Base-by-base conservation (phyloP, 1,140 invertebrate species). In the Caenorhabditis brenneri region DNA sequence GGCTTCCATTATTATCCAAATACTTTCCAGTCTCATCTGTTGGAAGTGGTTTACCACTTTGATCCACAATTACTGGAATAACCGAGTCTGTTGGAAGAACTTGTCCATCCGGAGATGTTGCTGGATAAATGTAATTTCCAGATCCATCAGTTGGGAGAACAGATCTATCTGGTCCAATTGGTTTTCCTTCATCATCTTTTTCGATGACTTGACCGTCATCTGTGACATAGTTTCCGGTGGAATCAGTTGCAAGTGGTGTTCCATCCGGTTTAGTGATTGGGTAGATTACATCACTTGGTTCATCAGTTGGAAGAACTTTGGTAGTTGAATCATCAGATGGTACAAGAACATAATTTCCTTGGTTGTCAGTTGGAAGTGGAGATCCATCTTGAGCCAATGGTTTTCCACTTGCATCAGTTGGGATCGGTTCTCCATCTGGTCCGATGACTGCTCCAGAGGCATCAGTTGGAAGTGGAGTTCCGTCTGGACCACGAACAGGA, bases 251-350 rank as follows among this genome's bases (percentile, higher is more conserved):
- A 36, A 81, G 84, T 27, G 84, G 80, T 24, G 29, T 51, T 48
- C 82, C 84, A 79, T 85, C 80, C 4, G 84, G 80, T 83, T 22
- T 7, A 7, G 16, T 19, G 16, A 51, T 51, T 19, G 48, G 48
- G 19, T 27, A 24, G 10, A 46, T 79, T 5, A 79, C 19, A 22
- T 42, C 19, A 31, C 42, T 33, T 12, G 60, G 9, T 36, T 36
- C 46, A 82, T 88, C 88, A 36, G 87, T 88, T 31, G 83, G 81
- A 9, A 6, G 39, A 42, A 42, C 12, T 24, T 84, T 46, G n/a
- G 82, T 86, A 24, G 51, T 42, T 0, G 58, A 53, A 42, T 5
- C 12, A 6, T 42, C 39, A 6, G 39, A 42, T 42, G 39, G 39
- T 5, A 42, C 5, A 48, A 81, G 24, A 42, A 55, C 84, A 24